phyloP scores from a whole-genome alignment of 2,797 vertebrate species.

The Semotilus atromaculatus region DNA sequence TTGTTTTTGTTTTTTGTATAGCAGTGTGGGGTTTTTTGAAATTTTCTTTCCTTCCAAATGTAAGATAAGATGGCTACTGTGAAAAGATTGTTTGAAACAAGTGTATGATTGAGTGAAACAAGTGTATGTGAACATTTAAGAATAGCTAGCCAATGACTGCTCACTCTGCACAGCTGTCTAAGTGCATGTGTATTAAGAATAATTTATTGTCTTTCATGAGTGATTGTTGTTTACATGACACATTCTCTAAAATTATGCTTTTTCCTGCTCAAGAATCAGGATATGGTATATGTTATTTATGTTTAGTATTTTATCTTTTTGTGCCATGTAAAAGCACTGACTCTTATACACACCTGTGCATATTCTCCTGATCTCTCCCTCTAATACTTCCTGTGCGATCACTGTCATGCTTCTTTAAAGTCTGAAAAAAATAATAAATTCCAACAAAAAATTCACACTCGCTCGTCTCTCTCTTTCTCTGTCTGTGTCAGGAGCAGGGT shows the following conservation, averaged over 20 bases:
- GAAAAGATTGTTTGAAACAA: constrained; percentile 10
- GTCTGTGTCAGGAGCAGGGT: constrained; percentile 70
- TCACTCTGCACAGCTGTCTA: constrained; percentile 30
- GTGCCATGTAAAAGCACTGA: constrained; percentile 74
- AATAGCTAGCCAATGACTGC: neutral
- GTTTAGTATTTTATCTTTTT: constrained; percentile 10
- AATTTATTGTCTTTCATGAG: constrained; percentile 20
- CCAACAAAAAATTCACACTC: constrained; percentile 61
- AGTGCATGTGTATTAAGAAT: constrained; percentile 40
- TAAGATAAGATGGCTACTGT: neutral
- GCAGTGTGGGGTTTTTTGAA: neutral
- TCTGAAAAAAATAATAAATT: constrained; percentile 48
- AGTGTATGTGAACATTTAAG: constrained; percentile 11
- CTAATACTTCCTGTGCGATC: constrained; percentile 50
- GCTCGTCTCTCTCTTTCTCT: constrained; percentile 74
- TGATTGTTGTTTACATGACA: constrained; percentile 57
- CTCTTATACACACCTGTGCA: constrained; percentile 61
- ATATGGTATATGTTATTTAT: constrained; percentile 45
- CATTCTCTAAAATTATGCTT: constrained; percentile 25
- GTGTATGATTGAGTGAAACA: constrained; percentile 5
- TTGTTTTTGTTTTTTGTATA: constrained; percentile 17
- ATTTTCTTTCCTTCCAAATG: neutral
- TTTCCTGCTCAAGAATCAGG: constrained; percentile 12
- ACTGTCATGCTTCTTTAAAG: constrained; percentile 50
- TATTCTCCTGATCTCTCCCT: constrained; percentile 54